phyloP scores from a whole-genome alignment of 2,113 vertebrate species.

The Bambusicola thoracicus region DNA sequence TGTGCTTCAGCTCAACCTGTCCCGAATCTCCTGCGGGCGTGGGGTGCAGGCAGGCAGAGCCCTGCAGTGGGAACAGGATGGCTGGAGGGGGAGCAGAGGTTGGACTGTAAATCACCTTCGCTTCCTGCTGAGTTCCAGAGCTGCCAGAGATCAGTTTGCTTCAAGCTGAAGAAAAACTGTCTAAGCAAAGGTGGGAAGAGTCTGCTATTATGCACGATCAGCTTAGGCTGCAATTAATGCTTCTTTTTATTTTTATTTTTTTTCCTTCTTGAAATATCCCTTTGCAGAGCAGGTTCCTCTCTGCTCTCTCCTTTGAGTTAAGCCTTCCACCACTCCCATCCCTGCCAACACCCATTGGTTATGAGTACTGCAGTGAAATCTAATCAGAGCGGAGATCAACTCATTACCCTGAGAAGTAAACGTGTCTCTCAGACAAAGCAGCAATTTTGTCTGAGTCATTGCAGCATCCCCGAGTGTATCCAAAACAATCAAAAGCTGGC shows the following conservation, averaged over 20 bases:
- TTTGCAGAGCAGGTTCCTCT: constrained; percentile 50
- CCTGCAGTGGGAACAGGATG: not conserved
- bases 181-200: not conserved
- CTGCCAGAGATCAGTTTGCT: not conserved
- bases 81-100: not conserved
- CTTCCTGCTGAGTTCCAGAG: constrained; percentile 3
- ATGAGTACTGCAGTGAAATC: constrained; percentile 54
- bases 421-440: constrained; percentile 71
- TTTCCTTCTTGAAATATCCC: not conserved
- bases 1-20: not conserved
- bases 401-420: constrained; percentile 68
- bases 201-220: not conserved
- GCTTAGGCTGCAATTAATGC: not conserved
- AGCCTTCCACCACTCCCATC: constrained; percentile 58
- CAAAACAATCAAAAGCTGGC: constrained; percentile 69
- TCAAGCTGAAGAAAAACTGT: not conserved
- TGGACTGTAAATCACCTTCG: constrained; percentile 14
- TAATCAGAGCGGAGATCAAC: constrained; percentile 60
- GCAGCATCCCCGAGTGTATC: constrained; percentile 66
- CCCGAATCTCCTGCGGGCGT: not conserved
- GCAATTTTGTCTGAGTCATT: constrained; percentile 72
- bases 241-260: not conserved
- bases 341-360: constrained; percentile 62
- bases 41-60: not conserved
- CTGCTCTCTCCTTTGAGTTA: constrained; percentile 48